Percentiles rank a stretch among this genome's conserved stretches.
Evolutionary conservation across 2,113 vertebrate species (phyloP).

Genomic region (Tetrao urogallus): DNA sequence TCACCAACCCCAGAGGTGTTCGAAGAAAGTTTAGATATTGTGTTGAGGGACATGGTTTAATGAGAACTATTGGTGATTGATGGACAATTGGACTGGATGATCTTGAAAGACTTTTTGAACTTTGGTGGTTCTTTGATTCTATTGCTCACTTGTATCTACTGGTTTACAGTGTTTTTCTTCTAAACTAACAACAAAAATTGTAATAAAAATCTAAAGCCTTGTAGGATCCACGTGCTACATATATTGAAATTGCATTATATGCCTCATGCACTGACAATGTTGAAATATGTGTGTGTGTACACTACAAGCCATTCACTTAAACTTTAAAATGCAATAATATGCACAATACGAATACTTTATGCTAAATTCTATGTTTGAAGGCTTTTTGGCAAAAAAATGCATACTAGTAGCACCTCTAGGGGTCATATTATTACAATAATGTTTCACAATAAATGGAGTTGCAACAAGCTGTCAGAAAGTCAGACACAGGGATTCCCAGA

Average conservation of each 20-base stretch:
- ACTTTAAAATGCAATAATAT: background rate
- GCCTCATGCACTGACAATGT: background rate
- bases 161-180: background rate
- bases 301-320: background rate
- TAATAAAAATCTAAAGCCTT: background rate
- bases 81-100: too few relatives aligned
- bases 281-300: background rate
- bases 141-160: background rate
- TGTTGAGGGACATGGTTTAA: too few relatives aligned
- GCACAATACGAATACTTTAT: background rate
- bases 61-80: too few relatives aligned
- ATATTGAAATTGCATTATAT: background rate
- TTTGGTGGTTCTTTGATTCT: too few relatives aligned
- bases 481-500: too few relatives aligned
- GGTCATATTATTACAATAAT: background rate
- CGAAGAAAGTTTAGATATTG: too few relatives aligned
- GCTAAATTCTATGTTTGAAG: background rate
- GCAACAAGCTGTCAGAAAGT: background rate
- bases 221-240: background rate
- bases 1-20: too few relatives aligned
- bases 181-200: background rate
- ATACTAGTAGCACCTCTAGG: background rate
- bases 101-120: too few relatives aligned
- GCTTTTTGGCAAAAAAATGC: background rate
- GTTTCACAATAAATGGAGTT: background rate